Evolutionary conservation across 2,797 vertebrate genomes (phyloP), one percentile per base, ranked within the genome.

Genomic region (Sebastes dallii): DNA sequence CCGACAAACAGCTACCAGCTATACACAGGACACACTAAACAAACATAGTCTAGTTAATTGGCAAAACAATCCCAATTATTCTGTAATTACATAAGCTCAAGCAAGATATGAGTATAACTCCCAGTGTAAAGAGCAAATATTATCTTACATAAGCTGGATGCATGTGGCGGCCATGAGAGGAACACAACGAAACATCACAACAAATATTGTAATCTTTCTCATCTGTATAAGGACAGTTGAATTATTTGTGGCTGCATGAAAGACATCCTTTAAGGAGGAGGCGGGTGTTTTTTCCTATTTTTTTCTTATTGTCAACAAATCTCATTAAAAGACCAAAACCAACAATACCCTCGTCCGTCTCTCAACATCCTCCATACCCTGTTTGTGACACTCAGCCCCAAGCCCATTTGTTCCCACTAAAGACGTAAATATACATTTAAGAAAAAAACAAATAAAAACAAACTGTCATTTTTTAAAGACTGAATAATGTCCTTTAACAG

Each of bases 11-110:
- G 56, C 83, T 61, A 85, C 78, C 66, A 85, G 79, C 81, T 80
- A 81, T 24, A 75, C 84, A 84, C 79, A 81, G 78, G 88, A 87
- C 77, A 84, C 77, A 70, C 79, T 89, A 82, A 91, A 85, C 86
- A 92, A 94, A 93, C 87, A 92, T 8, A 77, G 77, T 81, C 65
- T 18, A 56, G 88, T 88, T 94, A 94, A 95, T 94, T 93, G 92
- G 92, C 83, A 92, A 91, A 84, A 88, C 83, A 73, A 82, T 84
- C 78, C 79, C 92, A 94, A 96, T 95, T 95, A 94, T 89, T 93
- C 72, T 89, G 80, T 93, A 94, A 95, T 94, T 93, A 94, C 88
- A 94, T 83, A 90, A 86, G 89, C 83, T 81, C 60, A 77, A 70
- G 84, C 80, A 80, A 86, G 86, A 85, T 82, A 81, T 64, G 75